phyloP scores from a whole-genome alignment of 2,797 vertebrate species.

The Alca torda region DNA sequence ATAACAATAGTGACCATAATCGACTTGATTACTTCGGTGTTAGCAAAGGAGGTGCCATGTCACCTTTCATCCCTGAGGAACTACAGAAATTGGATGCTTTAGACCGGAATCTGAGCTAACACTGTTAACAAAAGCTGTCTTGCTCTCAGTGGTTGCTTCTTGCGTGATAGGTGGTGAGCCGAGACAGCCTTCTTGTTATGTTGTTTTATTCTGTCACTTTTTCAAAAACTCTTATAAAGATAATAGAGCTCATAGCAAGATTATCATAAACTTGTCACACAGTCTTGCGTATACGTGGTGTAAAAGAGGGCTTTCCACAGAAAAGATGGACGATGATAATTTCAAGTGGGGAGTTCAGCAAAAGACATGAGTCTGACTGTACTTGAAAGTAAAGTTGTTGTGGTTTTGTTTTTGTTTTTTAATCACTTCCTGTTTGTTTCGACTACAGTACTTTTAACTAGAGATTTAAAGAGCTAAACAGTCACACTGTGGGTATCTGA shows the following conservation, averaged over 20 bases:
- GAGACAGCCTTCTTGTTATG: neutral
- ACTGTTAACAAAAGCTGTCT: neutral
- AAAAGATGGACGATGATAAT: neutral
- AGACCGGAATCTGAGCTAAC: neutral
- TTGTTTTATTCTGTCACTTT: neutral
- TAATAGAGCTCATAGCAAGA: neutral
- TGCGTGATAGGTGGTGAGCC: neutral
- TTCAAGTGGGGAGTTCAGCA: neutral
- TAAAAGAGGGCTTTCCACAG: neutral
- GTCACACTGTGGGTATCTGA: neutral
- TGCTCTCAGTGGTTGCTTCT: neutral
- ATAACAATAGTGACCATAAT: neutral
- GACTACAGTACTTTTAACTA: neutral
- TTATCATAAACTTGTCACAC: neutral
- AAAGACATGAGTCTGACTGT: accelerated
- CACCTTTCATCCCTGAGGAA: neutral
- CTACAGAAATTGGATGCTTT: neutral
- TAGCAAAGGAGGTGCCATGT: neutral
- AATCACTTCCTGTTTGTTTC: neutral
- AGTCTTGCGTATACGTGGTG: neutral
- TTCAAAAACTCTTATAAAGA: neutral
- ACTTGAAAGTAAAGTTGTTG: neutral
- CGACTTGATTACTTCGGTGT: neutral
- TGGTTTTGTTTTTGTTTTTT: neutral
- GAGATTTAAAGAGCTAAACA: neutral